Evolutionary conservation across 2,888 invertebrate genomes (phyloP), one percentile per base, ranked within the genome.

Genomic region (Leptinotarsa haldemani): DNA sequence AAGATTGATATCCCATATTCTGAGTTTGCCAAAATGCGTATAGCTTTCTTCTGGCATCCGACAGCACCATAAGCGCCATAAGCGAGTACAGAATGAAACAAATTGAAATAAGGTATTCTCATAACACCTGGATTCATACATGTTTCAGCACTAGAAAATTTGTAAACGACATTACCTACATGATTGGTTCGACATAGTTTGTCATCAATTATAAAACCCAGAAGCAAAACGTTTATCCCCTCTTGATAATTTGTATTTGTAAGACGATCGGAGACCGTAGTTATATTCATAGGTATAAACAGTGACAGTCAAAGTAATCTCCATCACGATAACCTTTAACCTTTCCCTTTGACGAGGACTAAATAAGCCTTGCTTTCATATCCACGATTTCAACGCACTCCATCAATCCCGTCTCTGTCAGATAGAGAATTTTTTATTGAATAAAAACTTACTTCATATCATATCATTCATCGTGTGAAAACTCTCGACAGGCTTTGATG

Each of bases 161-260:
- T 67, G 25, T 53, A 1, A 1, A 53, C 30, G 1, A 30, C 52
- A 2, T 67, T 15, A 25, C 30, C 67, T 30, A 67, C 67, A 22
- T 67, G 67, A 25, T 53, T 67, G 16, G 18, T n/a, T 13, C 53
- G 1, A 25, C 22, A 22, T 47, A 48, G 1, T 67, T 30, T 12
- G 12, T 67, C 67, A 67, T 53, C 67, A 25, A 53, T 53, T 67
- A 30, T 67, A 2, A 67, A 30, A 56, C 30, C 67, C 67, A 67
- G 53, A 30, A 67, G 40, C 47, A 48, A 65, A 47, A 65, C 20
- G 3, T 48, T 22, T 9, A 48, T 5, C 5, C 20, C 48, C 16
- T 9, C 13, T 65, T n/a, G 3, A 48, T 65, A 47, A 47, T 47
- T 47, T 47, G 9, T 20, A n/a, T 64, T 64, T 40, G 64, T 40